phyloP scores from a whole-genome alignment of 2,888 invertebrate genomes.

The Aphodius sticticus region DNA sequence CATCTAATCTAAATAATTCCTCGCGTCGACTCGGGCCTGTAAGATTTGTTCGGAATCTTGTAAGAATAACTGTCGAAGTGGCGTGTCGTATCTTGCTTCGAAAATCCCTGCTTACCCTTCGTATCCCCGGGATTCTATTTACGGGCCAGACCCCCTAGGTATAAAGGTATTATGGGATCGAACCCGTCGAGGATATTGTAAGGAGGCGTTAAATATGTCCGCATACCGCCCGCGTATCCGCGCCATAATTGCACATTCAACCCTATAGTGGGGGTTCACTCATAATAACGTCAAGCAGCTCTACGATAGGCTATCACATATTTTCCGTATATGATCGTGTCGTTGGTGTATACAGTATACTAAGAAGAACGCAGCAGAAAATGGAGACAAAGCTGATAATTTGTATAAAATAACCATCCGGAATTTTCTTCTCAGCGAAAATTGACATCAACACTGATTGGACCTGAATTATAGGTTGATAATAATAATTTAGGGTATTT shows the following conservation, averaged over 20 bases:
- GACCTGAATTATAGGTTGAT: too few species aligned
- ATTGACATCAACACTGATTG: too few species aligned
- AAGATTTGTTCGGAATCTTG: slow-evolving; percentile 4
- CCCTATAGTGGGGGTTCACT: background rate
- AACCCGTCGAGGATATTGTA: background rate
- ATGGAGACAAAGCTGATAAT: too few species aligned
- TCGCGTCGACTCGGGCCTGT: background rate
- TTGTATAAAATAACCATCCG: too few species aligned
- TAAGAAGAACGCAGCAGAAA: too few species aligned
- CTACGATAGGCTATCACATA: background rate
- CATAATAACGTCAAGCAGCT: background rate
- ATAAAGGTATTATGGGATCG: slow-evolving; percentile 4
- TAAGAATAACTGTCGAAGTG: background rate
- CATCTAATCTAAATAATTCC: background rate
- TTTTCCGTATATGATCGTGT: background rate
- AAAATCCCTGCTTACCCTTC: slow-evolving; percentile 4
- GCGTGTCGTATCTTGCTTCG: background rate
- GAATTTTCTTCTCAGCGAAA: too few species aligned
- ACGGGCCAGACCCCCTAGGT: background rate
- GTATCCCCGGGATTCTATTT: background rate
- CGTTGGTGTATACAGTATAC: background rate
- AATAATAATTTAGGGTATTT: too few species aligned
- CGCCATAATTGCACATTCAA: background rate
- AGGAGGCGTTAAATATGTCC: background rate
- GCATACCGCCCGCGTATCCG: background rate